Base-by-base conservation (phyloP, 2,888 invertebrate species). In the Scaptomyza flava region DNA sequence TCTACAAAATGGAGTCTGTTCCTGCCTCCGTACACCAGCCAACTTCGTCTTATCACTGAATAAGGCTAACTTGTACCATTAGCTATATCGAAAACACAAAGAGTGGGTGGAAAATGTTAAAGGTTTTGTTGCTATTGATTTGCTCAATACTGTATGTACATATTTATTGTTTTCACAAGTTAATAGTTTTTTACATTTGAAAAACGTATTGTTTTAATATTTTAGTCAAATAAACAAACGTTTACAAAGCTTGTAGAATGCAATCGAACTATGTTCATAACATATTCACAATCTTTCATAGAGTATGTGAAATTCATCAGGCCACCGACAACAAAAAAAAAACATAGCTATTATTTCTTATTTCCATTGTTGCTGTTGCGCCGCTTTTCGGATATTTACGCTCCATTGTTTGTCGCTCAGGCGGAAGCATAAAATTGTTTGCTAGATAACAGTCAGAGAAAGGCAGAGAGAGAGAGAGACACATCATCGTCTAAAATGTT, bases 371-470 rank as follows among this genome's bases (percentile, higher is more conserved):
- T 74, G 79, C 79, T 85, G 62, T 61, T 79, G 86, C 59, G 60
- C 68, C 78, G 81, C 73, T 85, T 85, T 83, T 75, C 68, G 86
- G 81, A 85, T 85, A 85, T 86, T 86, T 86, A 86, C 86, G 86
- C 86, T 87, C 88, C 86, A 86, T 86, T 86, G 86, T 86, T 87
- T 86, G 88, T 82, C 86, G 87, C 86, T 88, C 88, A 86, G 81
- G 80, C 86, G 86, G 86, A 86, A 86, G 88, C 86, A 88, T 84
- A 82, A 88, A 86, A 86, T 88, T 86, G 88, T 81, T 84, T 80
- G 77, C 84, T 66, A 88, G 86, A 86, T 86, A 88, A 86, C 41
- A 41, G 41, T 17, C 41, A 41, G 41, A 41, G 41, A 17, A 2
- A 8, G 72, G 76, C 71, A 68, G 68, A 77, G 5, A n/a, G 72